Evolutionary conservation across 2,113 vertebrate species (phyloP), one percentile per base, ranked within the genome.

Genomic region (Aptenodytes forsteri): DNA sequence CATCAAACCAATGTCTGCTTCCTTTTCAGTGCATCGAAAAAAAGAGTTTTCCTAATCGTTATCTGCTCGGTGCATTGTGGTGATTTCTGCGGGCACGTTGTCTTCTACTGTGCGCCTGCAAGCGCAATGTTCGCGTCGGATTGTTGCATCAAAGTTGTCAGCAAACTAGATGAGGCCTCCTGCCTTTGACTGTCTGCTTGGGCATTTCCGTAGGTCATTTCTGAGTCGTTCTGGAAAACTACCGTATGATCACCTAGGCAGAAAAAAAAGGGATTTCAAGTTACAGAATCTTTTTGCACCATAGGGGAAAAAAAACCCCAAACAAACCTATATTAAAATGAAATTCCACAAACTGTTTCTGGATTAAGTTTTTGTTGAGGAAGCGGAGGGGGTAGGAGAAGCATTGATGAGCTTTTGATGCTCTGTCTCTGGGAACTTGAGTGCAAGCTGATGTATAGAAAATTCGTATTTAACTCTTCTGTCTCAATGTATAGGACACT

Each of bases 11-110:
- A 1, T 9, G 15, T 21, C 32, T 30, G 40, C 56, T 62, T 78
- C 27, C 29, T 21, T 52, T 52, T 62, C 34, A 7, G 16, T 10
- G 11, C 32, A 9, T 27, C 3, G 4, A 30, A 34, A 29, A 52
- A 29, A 32, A 30, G 44, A 30, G 69, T 42, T 18, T 58, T 77
- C 25, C 22, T 50, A 15, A 46, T 40, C 1, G 0, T 34, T 22
- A 16, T 34, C 49, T 42, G 29, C 29, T 54, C 0, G 0, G 5
- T 32, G 34, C 0, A 0, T 54, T 58, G 44, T 8, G 38, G 19
- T 29, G 29, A 13, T 77, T 73, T 62, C 55, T n/a, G 12, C 40
- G 26, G 42, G 46, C 47, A 3, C 2, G 4, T 61, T 72, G 22
- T 78, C n/a, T 55, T 59, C 40, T 17, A 1, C 9, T 46, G 32